Base-by-base conservation (phyloP, 1,140 invertebrate species). In the Neuroterus valhalla region DNA sequence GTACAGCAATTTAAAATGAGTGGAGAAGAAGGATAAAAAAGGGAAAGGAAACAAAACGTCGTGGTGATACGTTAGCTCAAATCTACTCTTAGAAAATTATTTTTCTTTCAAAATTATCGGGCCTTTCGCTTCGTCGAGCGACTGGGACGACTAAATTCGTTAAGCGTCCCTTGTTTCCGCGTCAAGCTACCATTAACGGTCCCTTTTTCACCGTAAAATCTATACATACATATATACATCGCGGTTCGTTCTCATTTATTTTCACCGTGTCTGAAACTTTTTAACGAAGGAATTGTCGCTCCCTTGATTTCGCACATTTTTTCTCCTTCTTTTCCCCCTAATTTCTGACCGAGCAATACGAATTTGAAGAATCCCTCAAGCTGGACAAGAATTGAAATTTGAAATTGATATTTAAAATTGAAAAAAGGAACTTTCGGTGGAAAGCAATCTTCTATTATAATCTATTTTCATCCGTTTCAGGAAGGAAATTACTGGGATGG, bases 41-140 rank as follows among this genome's bases (percentile, higher is more conserved):
- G 15, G 42, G 42, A 31, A 66, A 42, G n/a, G n/a, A 66, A 43
- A 62, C 52, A 62, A 62, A 62, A 62, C 46, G 46, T 17, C 50
- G 71, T 31, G 79, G 75, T 73, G 67, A 52, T 69, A 66, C 71
- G 78, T 42, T 76, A 67, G 75, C 70, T 17, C 44, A 66, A 80
- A 84, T 83, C 75, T 81, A 82, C 78, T 85, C 83, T 86, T 87
- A 87, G 86, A 86, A 87, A 88, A 87, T 88, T 86, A 87, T 88
- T 85, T 87, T 88, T 87, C 85, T 86, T 89, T 88, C 83, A 89
- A 87, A 87, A 88, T 87, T 79, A 88, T 83, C 84, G 79, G 75
- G 78, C 82, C 80, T 84, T 82, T 83, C 76, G 81, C 80, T 76
- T 81, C 75, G 78, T 75, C 78, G 79, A 80, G 82, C 82, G 55